phyloP scores from a whole-genome alignment of 2,888 invertebrate species.

The Ichneumon xanthorius region DNA sequence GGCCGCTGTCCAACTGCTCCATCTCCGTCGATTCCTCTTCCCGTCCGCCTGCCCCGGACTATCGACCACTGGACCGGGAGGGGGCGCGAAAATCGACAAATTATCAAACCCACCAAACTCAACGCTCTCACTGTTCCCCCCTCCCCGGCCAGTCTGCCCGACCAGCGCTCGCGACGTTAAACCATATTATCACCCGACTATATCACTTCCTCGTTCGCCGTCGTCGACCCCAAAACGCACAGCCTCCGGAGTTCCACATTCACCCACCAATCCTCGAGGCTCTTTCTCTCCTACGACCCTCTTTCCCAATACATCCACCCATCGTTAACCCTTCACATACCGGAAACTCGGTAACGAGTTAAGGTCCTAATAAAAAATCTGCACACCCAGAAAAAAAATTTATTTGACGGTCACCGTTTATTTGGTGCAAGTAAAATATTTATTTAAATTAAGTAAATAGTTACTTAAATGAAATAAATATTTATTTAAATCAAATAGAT shows the following conservation, averaged over 20 bases:
- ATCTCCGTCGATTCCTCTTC: constrained; percentile 34
- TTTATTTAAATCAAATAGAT: too few relatives aligned
- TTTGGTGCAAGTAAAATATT: too few relatives aligned
- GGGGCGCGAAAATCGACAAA: constrained; percentile 69
- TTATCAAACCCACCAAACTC: constrained; percentile 67
- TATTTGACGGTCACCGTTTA: too few relatives aligned
- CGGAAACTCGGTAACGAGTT: too few relatives aligned
- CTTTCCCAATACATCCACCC: constrained; percentile 11
- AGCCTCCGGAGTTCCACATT: constrained; percentile 22
- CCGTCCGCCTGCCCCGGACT: constrained; percentile 2
- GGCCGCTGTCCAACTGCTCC: constrained; percentile 64
- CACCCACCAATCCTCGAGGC: not conserved
- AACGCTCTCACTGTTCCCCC: constrained; percentile 13
- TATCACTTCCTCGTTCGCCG: constrained; percentile 66
- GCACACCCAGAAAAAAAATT: too few relatives aligned
- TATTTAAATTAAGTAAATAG: too few relatives aligned
- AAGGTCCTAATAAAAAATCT: too few relatives aligned
- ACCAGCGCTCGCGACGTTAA: constrained; percentile 59
- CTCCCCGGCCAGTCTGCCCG: constrained; percentile 1
- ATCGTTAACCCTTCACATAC: not conserved
- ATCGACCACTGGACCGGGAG: constrained; percentile 52
- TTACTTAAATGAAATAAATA: too few relatives aligned
- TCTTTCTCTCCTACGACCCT: not conserved
- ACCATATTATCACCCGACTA: constrained; percentile 68
- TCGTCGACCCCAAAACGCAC: constrained; percentile 59